These are phyloP conservation scores for Melitaea athalia DNA, from an alignment of 2,888 invertebrate genomes.

Conservation along the genomic window DNA sequence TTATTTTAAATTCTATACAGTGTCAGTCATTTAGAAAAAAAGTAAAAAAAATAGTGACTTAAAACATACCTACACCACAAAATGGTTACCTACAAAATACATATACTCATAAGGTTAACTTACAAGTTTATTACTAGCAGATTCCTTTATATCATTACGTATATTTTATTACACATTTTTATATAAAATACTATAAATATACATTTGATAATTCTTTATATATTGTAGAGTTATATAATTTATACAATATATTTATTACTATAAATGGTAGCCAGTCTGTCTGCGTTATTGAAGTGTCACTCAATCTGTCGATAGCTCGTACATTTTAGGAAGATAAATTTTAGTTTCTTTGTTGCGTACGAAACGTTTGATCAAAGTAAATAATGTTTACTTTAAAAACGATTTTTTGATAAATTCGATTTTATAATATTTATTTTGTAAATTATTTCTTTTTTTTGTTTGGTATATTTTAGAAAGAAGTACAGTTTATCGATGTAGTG, in stretches of 20 bases:
- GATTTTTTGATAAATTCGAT: neutral
- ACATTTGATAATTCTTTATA: neutral
- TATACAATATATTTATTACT: neutral
- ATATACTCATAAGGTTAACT: no score
- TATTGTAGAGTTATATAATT: neutral
- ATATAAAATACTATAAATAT: neutral
- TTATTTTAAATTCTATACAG: no score
- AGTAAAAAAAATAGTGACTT: no score
- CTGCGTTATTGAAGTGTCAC: slow-evolving; percentile 18
- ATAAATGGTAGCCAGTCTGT: neutral
- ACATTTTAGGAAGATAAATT: slow-evolving; percentile 6
- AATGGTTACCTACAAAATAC: no score
- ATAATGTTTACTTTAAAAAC: neutral
- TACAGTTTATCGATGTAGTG: no score
- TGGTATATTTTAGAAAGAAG: no score
- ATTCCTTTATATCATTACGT: neutral
- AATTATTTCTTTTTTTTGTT: no score
- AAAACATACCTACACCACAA: no score
- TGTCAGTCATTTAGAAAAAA: no score
- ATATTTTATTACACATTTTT: no score
- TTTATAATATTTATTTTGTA: no score
- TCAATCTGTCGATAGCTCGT: slow-evolving; percentile 16
- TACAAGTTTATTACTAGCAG: no score
- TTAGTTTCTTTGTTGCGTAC: neutral
- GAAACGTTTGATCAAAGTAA: neutral